phyloP scores from a whole-genome alignment of 2,888 invertebrate genomes.

The Amphipyra tragopoginis region DNA sequence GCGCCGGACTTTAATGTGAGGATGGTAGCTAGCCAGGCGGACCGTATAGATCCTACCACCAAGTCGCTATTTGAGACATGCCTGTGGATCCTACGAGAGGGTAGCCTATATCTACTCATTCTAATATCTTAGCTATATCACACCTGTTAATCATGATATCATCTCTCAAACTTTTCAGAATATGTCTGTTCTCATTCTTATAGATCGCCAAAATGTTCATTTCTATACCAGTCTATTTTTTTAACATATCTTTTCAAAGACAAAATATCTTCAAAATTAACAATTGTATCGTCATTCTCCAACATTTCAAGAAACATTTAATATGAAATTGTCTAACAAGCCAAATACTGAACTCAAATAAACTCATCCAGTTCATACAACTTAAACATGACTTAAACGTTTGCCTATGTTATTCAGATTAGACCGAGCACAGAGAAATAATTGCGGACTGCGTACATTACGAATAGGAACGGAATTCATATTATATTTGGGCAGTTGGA shows the following conservation, averaged over 20 bases:
- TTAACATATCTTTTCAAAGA: background rate
- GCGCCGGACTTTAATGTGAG: too few relatives aligned
- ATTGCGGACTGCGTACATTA: conserved; percentile 7
- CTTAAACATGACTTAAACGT: conserved; percentile 32
- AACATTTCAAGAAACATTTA: conserved; percentile 22
- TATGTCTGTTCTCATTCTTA: too few relatives aligned
- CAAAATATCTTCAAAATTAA: background rate
- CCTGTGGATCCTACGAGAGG: too few relatives aligned
- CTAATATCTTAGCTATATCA: too few relatives aligned
- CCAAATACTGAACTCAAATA: conserved; percentile 33
- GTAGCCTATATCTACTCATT: too few relatives aligned
- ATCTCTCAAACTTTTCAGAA: too few relatives aligned
- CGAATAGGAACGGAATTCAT: background rate
- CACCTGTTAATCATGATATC: too few relatives aligned
- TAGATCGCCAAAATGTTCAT: too few relatives aligned
- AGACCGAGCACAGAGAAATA: conserved; percentile 9
- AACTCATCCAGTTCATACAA: conserved; percentile 22
- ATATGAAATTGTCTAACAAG: conserved; percentile 24
- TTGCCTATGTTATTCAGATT: conserved; percentile 22
- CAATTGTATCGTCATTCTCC: background rate
- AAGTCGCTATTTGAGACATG: too few relatives aligned
- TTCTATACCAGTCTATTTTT: background rate
- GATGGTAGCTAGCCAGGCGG: too few relatives aligned
- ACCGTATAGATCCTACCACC: too few relatives aligned
- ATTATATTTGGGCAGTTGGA: background rate